phyloP scores from a whole-genome alignment of 2,888 invertebrate genomes.

The Elysia crispata region DNA sequence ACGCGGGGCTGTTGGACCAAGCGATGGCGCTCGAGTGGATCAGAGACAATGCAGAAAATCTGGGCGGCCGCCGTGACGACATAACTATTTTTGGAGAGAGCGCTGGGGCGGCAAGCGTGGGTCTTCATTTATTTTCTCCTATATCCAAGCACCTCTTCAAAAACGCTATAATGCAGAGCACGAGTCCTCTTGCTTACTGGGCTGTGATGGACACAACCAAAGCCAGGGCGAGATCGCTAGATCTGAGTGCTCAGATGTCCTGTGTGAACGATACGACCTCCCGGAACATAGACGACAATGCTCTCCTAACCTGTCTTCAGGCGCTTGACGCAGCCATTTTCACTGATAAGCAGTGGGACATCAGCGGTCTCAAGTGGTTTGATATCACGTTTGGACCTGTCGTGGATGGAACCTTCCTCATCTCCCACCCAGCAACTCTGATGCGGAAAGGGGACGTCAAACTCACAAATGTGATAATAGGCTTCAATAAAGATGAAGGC shows the following conservation, averaged over 20 bases:
- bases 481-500: slow-evolving; percentile 96
- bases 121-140: slow-evolving; percentile 65
- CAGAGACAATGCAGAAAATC: slow-evolving; percentile 86
- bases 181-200: slow-evolving; percentile 58
- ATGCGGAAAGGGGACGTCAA: slow-evolving; percentile 94
- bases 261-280: not conserved
- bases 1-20: slow-evolving; percentile 96
- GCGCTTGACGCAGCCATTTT: not conserved
- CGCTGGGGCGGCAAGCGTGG: slow-evolving; percentile 62
- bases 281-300: not conserved
- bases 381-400: slow-evolving; percentile 90
- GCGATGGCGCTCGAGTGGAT: slow-evolving; percentile 89
- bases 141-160: slow-evolving; percentile 57
- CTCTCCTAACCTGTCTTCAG: slow-evolving; percentile 26
- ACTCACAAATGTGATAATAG: slow-evolving; percentile 93
- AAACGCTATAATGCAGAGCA: slow-evolving; percentile 67
- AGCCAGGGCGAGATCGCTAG: slow-evolving; percentile 15
- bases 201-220: slow-evolving; percentile 41
- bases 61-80: slow-evolving; percentile 61
- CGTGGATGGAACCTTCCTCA: slow-evolving; percentile 91
- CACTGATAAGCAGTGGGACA: not conserved
- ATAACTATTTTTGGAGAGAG: slow-evolving; percentile 70
- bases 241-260: not conserved
- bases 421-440: slow-evolving; percentile 90
- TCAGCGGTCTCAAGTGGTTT: not conserved